phyloP scores from a whole-genome alignment of 1,140 invertebrate species.

The Drosophila parvula region DNA sequence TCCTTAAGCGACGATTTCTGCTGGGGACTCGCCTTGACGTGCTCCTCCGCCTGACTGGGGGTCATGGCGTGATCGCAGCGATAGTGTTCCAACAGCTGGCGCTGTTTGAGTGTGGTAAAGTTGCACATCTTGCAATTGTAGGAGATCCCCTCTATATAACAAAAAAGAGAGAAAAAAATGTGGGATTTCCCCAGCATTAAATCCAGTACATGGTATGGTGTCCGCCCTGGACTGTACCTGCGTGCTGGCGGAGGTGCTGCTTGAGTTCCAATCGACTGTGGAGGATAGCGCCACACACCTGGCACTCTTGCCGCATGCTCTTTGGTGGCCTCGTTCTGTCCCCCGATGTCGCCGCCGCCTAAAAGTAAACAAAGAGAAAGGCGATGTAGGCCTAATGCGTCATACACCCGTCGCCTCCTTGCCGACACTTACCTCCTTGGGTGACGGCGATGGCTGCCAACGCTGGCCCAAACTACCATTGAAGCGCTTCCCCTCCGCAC shows the following conservation, averaged over 20 bases:
- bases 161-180: not conserved
- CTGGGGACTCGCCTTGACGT: constrained; percentile 35
- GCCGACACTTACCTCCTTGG: constrained; percentile 28
- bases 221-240: constrained; percentile 43
- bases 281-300: constrained; percentile 58
- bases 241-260: constrained; percentile 69
- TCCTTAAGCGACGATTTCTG: not conserved
- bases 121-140: constrained; percentile 67
- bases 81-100: constrained; percentile 62
- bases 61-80: constrained; percentile 37
- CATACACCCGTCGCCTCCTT: not conserved
- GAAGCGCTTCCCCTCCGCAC: not conserved
- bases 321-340: constrained; percentile 13
- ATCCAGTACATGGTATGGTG: not conserved
- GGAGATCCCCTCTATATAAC: constrained; percentile 48
- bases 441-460: not conserved
- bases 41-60: constrained; percentile 47
- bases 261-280: constrained; percentile 67
- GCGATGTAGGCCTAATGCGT: not conserved
- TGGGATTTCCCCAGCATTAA: not conserved
- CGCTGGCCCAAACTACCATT: constrained; percentile 45
- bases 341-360: not conserved
- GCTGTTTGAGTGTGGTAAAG: constrained; percentile 61
- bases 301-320: constrained; percentile 56
- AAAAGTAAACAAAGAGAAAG: constrained; percentile 11